A percentile compares a stretch with the other conserved stretches of the same genome.
phyloP scores from a whole-genome alignment of 2,113 vertebrate genomes.

The Alligator sinensis region DNA sequence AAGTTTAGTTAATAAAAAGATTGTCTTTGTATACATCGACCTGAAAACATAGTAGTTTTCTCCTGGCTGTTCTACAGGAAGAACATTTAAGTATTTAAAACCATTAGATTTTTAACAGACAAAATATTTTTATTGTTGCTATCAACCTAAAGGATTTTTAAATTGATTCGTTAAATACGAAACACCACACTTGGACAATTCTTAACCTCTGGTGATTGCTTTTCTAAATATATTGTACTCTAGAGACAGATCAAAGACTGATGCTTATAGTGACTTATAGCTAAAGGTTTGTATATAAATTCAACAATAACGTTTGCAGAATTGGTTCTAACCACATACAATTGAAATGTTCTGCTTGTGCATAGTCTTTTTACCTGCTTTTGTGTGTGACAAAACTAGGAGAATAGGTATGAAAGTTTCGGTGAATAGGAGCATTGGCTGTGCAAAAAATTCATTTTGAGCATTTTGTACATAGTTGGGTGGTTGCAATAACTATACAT shows the following conservation, averaged over 20 bases:
- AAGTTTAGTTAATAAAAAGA: not conserved
- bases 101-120: not conserved
- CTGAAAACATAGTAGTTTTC: not conserved
- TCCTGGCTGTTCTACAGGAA: not conserved
- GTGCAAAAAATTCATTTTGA: not conserved
- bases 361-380: not conserved
- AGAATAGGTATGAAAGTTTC: not conserved
- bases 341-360: not conserved
- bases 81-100: not conserved
- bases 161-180: conserved; percentile 66
- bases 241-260: conserved; percentile 23
- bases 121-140: conserved; percentile 15
- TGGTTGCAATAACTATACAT: not conserved
- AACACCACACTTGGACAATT: conserved; percentile 14
- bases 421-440: not conserved
- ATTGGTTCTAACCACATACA: not conserved
- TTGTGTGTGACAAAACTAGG: not conserved
- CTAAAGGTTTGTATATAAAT: not conserved
- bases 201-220: conserved; percentile 45
- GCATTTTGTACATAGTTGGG: not conserved
- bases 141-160: conserved; percentile 34
- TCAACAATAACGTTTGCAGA: conserved; percentile 24
- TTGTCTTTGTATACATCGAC: not conserved
- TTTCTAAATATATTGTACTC: conserved; percentile 41
- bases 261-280: not conserved